Conservation (phyloP, 2,113 vertebrate genomes). For the Mungos mungo region DNA sequence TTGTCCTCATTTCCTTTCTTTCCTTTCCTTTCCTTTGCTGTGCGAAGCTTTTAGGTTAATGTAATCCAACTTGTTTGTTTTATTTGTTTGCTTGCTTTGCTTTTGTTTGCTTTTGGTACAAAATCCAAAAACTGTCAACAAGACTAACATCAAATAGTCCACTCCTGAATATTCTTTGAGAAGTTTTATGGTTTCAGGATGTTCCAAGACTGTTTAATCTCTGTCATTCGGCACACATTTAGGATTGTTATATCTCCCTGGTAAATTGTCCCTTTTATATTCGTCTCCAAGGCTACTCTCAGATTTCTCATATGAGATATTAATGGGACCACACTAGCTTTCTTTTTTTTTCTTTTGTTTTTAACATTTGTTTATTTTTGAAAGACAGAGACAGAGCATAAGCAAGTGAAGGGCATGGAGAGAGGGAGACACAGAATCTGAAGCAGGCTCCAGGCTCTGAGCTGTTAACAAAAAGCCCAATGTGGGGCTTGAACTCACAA, state of each 20-base stretch:
- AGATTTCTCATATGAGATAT: background rate
- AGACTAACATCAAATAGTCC: background rate
- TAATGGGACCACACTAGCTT: background rate
- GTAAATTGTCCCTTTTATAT: background rate
- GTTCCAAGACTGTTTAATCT: background rate
- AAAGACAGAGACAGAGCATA: no score
- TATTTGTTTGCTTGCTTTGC: background rate
- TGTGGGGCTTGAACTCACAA: no score
- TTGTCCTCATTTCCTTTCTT: background rate
- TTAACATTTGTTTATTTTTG: no score
- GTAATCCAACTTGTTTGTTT: background rate
- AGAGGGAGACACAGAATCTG: no score
- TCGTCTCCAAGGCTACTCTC: background rate
- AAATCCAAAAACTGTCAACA: background rate
- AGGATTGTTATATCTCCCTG: background rate
- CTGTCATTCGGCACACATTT: background rate
- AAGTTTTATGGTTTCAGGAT: background rate
- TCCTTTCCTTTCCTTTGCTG: background rate
- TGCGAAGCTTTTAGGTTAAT: background rate
- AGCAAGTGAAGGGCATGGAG: no score
- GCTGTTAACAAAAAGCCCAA: no score
- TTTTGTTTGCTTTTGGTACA: background rate
- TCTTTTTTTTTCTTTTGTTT: no score
- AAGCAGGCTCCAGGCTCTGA: no score
- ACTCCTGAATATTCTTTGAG: background rate